Conservation (phyloP, 2,113 vertebrate genomes). For the Nesogale talazaci region DNA sequence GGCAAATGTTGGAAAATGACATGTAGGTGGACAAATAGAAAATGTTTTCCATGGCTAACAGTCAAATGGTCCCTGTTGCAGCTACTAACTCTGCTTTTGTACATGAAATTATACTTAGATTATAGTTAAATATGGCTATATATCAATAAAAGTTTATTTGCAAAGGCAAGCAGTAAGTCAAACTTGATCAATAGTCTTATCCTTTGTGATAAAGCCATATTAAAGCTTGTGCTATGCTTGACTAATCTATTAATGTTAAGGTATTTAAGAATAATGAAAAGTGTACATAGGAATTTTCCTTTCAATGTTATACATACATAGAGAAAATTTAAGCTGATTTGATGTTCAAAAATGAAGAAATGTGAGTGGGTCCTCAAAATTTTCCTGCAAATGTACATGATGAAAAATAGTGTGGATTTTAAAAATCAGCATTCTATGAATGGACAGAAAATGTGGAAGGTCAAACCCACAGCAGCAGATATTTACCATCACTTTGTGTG, state of each 20-base stretch:
- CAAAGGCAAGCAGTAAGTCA: background rate
- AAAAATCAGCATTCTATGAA: too few relatives aligned
- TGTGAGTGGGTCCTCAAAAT: too few relatives aligned
- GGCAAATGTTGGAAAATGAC: background rate
- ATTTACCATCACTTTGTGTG: too few relatives aligned
- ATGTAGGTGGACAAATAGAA: background rate
- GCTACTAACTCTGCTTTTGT: background rate
- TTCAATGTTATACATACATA: background rate
- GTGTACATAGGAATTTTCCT: background rate
- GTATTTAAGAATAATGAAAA: background rate
- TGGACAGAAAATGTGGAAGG: too few relatives aligned
- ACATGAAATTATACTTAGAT: background rate
- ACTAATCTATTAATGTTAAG: background rate
- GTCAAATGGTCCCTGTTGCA: background rate
- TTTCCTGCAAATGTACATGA: too few relatives aligned
- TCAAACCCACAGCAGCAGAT: too few relatives aligned
- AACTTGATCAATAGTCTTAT: background rate
- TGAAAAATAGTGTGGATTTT: too few relatives aligned
- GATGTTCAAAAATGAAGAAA: background rate
- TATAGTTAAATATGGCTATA: background rate
- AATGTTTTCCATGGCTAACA: background rate
- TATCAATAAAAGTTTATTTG: constrained; percentile 38
- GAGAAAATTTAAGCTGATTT: background rate
- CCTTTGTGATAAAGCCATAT: background rate
- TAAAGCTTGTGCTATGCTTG: background rate